Percentiles rank a stretch among this genome's conserved stretches.
These are phyloP conservation scores for Danio albolineatus DNA, from an alignment of 2,797 vertebrate species.

Conservation along the genomic window DNA sequence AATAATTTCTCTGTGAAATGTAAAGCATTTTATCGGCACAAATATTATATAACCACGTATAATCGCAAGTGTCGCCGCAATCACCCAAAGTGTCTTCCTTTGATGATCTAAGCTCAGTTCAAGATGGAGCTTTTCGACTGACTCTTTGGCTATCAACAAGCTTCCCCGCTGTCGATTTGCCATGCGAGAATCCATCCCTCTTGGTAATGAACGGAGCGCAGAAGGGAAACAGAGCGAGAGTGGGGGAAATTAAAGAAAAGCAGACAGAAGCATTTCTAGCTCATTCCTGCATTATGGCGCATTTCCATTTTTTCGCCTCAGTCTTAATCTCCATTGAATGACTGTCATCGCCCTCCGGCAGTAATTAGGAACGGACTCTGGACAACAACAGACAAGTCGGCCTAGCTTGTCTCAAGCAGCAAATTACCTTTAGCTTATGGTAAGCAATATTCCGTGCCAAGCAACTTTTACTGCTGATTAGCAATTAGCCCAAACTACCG, in stretches of 20 bases:
- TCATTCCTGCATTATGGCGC: constrained; percentile 79
- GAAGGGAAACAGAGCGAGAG: constrained; percentile 56
- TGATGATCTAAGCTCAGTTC: constrained; percentile 53
- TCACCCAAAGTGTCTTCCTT: constrained; percentile 49
- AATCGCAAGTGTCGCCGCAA: constrained; percentile 29
- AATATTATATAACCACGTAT: neutral
- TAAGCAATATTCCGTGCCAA: constrained; percentile 84
- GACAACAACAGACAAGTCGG: constrained; percentile 81
- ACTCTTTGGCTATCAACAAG: constrained; percentile 55
- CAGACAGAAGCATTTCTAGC: constrained; percentile 76
- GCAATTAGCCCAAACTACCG: constrained; percentile 84
- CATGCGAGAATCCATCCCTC: constrained; percentile 63
- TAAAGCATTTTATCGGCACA: neutral
- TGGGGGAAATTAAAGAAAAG: constrained; percentile 74
- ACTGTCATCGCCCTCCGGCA: constrained; percentile 80
- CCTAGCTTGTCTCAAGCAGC: constrained; percentile 78
- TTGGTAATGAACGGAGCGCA: constrained; percentile 67
- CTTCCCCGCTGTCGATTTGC: constrained; percentile 58
- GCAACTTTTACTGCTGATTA: constrained; percentile 87
- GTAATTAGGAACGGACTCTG: constrained; percentile 82
- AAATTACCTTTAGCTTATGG: constrained; percentile 86
- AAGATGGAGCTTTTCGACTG: constrained; percentile 53
- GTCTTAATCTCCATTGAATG: constrained; percentile 83
- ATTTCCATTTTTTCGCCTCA: constrained; percentile 77
- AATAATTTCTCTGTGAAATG: neutral